phyloP scores from a whole-genome alignment of 2,888 invertebrate species.

The Tryphoninae sp. region DNA sequence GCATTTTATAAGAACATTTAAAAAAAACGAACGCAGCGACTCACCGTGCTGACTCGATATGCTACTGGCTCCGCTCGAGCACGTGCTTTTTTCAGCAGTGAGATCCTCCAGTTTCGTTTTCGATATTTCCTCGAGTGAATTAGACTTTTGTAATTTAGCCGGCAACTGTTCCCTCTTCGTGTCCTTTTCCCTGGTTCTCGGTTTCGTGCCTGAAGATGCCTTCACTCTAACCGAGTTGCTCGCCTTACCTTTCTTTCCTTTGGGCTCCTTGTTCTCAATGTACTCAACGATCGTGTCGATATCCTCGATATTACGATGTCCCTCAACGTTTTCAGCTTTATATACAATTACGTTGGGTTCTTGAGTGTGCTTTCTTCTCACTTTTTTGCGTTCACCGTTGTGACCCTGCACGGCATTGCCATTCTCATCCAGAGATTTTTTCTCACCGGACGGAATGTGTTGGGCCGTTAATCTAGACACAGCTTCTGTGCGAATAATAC shows the following conservation, averaged over 20 bases:
- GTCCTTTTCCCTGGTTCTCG: constrained; percentile 80
- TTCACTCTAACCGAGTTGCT: constrained; percentile 77
- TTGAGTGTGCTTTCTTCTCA: constrained; percentile 77
- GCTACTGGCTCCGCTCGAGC: constrained; percentile 78
- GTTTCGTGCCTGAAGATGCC: constrained; percentile 78
- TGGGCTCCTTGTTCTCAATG: constrained; percentile 85
- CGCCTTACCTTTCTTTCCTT: constrained; percentile 78
- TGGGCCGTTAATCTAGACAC: constrained; percentile 73
- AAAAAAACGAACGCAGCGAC: not conserved
- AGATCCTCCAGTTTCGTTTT: constrained; percentile 89
- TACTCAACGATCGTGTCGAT: constrained; percentile 90
- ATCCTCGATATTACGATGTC: constrained; percentile 90
- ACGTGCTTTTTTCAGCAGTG: constrained; percentile 82
- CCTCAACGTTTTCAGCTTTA: constrained; percentile 86
- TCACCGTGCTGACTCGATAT: constrained; percentile 78
- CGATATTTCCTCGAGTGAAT: constrained; percentile 91
- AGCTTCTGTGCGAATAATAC: constrained; percentile 63
- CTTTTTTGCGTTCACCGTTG: constrained; percentile 76
- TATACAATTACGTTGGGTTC: constrained; percentile 80
- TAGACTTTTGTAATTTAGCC: constrained; percentile 86
- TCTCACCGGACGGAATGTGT: constrained; percentile 76
- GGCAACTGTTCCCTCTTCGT: constrained; percentile 78
- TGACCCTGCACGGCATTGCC: constrained; percentile 87
- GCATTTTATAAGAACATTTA: too few species aligned
- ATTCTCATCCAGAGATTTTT: constrained; percentile 90